Conservation (phyloP, 2,113 vertebrate species). For the Probosciger aterrimus region DNA sequence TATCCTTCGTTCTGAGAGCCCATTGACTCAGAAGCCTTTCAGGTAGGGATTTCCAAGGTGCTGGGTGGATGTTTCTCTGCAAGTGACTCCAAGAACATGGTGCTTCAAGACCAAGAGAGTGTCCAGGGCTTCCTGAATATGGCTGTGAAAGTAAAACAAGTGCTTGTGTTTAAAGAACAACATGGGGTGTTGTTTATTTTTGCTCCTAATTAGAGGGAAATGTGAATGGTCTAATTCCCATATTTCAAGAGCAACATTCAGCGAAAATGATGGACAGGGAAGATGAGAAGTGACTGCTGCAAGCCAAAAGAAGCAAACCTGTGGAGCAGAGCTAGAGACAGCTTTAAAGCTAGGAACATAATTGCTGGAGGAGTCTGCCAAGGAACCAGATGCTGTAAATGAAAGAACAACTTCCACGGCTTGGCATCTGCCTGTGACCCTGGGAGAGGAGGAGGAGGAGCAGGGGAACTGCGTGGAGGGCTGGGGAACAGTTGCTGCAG, state of each 20-base stretch:
- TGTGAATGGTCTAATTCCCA: background rate
- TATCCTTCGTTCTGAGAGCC: background rate
- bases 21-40: background rate
- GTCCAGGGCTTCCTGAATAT: background rate
- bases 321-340: slow-evolving; percentile 36
- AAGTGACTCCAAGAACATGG: background rate
- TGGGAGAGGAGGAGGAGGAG: background rate
- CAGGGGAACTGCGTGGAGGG: background rate
- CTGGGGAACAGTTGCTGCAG: background rate
- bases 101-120: background rate
- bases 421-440: background rate
- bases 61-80: background rate
- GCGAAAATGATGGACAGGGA: background rate
- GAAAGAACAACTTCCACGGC: slow-evolving; percentile 42
- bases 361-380: slow-evolving; percentile 41
- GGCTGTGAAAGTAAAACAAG: background rate
- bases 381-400: slow-evolving; percentile 51
- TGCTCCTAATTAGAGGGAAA: background rate
- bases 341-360: slow-evolving; percentile 33
- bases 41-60: background rate
- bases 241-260: background rate
- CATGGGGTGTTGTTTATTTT: background rate
- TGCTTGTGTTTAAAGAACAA: background rate
- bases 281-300: background rate
- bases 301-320: slow-evolving; percentile 34